Conservation (phyloP, 1,140 invertebrate genomes). For the Tenebrio molitor region DNA sequence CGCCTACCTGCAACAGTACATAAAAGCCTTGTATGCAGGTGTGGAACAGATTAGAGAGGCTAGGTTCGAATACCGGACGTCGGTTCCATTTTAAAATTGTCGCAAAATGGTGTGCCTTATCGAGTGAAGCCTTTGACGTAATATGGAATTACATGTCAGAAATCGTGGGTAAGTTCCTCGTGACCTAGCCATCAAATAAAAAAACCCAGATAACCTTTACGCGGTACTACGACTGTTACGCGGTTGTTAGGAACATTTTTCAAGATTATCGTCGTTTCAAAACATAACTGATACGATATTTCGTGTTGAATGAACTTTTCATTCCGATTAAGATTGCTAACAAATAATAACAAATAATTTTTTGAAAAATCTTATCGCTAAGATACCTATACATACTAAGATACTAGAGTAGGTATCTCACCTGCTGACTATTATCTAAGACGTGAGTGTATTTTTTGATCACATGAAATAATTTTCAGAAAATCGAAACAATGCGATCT, state of each 20-base stretch:
- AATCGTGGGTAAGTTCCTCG: slow-evolving; percentile 2
- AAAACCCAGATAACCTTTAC: slow-evolving; percentile 24
- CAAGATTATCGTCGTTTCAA: not conserved
- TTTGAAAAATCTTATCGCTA: not conserved
- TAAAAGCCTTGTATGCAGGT: not conserved
- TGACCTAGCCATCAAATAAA: not conserved
- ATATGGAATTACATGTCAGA: not conserved
- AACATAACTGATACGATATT: not conserved
- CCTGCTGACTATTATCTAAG: too few species aligned
- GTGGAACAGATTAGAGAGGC: not conserved
- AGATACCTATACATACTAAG: too few species aligned
- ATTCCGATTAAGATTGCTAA: slow-evolving; percentile 7
- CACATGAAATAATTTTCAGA: slow-evolving; percentile 1
- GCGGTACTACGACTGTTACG: not conserved
- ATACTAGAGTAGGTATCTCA: too few species aligned
- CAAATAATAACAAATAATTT: not conserved
- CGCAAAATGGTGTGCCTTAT: not conserved
- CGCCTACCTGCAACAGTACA: slow-evolving; percentile 8
- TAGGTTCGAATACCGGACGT: slow-evolving; percentile 1
- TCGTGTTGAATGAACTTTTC: slow-evolving; percentile 9
- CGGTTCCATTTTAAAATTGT: not conserved
- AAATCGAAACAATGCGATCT: too few species aligned
- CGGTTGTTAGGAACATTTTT: not conserved
- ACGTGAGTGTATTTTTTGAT: too few species aligned
- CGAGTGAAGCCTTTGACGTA: not conserved